Conservation (phyloP, 1,140 invertebrate genomes). For the Pogonognathellus flavescens region DNA sequence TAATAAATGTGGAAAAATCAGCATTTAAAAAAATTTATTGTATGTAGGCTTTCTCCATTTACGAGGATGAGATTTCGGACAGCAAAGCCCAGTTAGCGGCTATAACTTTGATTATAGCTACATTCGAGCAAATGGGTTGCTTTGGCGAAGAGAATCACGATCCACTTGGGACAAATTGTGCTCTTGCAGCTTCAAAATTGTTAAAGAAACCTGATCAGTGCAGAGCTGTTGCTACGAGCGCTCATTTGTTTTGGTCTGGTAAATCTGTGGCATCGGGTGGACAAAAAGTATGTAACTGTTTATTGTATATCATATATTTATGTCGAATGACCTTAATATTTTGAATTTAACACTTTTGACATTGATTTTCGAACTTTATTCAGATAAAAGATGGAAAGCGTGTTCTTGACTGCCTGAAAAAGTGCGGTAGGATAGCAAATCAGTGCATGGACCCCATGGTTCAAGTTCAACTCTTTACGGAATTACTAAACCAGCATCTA, state of each 20-base stretch:
- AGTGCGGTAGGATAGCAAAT: constrained; percentile 92
- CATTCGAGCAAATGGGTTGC: constrained; percentile 93
- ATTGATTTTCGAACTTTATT: neutral
- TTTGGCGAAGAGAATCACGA: constrained; percentile 98
- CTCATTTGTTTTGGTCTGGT: constrained; percentile 97
- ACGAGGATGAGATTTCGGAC: constrained; percentile 99
- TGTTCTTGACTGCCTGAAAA: constrained; percentile 96
- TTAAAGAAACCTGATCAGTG: constrained; percentile 98
- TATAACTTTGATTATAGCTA: constrained; percentile 95
- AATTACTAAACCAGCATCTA: constrained; percentile 93
- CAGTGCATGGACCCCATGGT: constrained; percentile 98
- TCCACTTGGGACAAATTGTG: constrained; percentile 94
- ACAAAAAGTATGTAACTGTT: constrained; percentile 76
- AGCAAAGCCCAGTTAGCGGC: constrained; percentile 96
- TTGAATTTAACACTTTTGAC: neutral
- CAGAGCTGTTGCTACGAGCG: constrained; percentile 89
- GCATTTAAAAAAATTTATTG: constrained; percentile 52
- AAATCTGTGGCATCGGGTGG: constrained; percentile 79
- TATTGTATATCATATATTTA: neutral
- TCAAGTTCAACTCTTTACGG: constrained; percentile 95
- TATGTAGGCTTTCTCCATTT: constrained; percentile 92
- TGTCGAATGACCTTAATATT: too few species aligned
- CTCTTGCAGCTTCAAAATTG: constrained; percentile 92
- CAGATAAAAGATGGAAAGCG: constrained; percentile 90
- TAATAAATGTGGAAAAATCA: too few species aligned